These are phyloP conservation scores for Larimichthys crocea DNA, from an alignment of 2,113 vertebrate species.

Conservation along the genomic window DNA sequence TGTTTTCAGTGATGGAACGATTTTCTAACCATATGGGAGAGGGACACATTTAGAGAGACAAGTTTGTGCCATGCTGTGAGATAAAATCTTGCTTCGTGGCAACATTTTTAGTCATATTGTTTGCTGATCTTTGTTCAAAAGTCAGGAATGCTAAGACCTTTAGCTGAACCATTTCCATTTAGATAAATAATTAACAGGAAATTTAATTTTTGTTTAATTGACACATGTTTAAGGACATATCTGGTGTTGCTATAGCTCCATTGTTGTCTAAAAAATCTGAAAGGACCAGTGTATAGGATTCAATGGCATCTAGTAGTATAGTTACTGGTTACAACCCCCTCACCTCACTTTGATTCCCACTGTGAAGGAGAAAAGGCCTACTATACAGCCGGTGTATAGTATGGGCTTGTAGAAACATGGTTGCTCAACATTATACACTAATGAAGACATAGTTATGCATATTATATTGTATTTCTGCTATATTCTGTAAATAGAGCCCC, in stretches of 20 bases:
- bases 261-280: not conserved
- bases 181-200: not conserved
- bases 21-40: slow-evolving; percentile 1
- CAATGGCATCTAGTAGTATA: no score
- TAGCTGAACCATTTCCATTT: not conserved
- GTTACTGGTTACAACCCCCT: no score
- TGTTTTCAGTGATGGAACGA: not conserved
- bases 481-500: no score
- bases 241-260: not conserved
- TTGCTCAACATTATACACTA: no score
- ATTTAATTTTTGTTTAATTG: not conserved
- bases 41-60: slow-evolving; percentile 4
- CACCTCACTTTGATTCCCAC: no score
- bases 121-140: not conserved
- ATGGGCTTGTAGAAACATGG: no score
- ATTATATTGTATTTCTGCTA: no score
- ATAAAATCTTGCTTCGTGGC: not conserved
- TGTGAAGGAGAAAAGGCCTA: no score
- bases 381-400: no score
- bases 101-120: not conserved
- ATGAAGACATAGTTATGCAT: no score
- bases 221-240: not conserved
- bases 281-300: no score
- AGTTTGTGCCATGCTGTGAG: not conserved
- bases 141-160: not conserved